Percentiles rank a stretch among this genome's conserved stretches.
Evolutionary conservation across 1,140 invertebrate genomes (phyloP).

Genomic region (Drosophila kepulauana): DNA sequence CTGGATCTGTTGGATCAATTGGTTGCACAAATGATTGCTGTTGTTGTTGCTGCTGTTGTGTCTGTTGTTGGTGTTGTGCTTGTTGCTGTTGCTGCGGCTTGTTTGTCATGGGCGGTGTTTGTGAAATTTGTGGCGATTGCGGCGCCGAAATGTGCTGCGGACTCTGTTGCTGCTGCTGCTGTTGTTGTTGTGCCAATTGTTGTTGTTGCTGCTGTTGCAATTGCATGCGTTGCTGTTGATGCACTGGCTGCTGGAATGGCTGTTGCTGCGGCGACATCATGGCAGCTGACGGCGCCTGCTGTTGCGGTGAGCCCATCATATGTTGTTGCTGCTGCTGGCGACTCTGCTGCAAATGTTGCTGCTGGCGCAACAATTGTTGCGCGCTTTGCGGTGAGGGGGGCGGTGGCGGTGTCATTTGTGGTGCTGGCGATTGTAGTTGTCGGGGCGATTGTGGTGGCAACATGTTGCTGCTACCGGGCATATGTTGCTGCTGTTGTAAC

Average conservation of each 20-base stretch:
- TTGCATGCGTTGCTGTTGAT: conserved; percentile 65
- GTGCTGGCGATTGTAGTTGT: conserved; percentile 79
- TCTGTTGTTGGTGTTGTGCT: conserved; percentile 50
- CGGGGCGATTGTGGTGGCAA: conserved; percentile 79
- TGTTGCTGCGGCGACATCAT: conserved; percentile 74
- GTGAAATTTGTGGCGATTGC: conserved; percentile 74
- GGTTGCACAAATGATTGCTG: conserved; percentile 69
- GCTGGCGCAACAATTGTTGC: conserved; percentile 82
- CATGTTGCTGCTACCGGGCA: conserved; percentile 56
- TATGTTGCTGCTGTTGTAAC: conserved; percentile 74
- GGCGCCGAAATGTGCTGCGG: conserved; percentile 74
- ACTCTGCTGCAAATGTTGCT: conserved; percentile 64
- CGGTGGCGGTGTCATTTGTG: conserved; percentile 82
- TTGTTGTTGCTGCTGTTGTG: conserved; percentile 59
- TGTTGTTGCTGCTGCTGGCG: conserved; percentile 67
- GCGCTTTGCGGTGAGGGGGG: conserved; percentile 79
- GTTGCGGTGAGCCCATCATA: conserved; percentile 75
- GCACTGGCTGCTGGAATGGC: conserved; percentile 53
- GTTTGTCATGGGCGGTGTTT: conserved; percentile 67
- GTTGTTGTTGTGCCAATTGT: conserved; percentile 71
- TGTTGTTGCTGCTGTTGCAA: conserved; percentile 71
- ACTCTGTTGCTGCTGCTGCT: conserved; percentile 75
- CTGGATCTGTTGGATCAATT: conserved; percentile 81
- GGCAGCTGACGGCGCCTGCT: conserved; percentile 53
- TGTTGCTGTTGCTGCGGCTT: conserved; percentile 63